phyloP scores from a whole-genome alignment of 2,797 vertebrate genomes.

The Hoplostethus atlanticus region DNA sequence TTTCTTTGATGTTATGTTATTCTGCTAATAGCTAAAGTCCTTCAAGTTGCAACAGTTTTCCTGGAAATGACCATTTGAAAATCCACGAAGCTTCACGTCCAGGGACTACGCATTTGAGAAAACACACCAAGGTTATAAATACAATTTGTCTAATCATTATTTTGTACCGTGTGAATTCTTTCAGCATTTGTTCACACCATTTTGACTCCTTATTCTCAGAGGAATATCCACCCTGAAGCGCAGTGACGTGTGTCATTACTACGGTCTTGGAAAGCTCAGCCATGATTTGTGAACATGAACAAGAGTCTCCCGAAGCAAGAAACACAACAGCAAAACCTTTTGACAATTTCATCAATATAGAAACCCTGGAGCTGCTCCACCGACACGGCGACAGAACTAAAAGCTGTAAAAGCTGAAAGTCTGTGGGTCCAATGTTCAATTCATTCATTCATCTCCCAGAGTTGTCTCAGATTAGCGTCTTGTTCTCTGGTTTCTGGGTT shows the following conservation, averaged over 20 bases:
- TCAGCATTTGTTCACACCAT: neutral
- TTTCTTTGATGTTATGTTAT: neutral
- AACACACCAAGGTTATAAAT: neutral
- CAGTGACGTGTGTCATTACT: too few relatives aligned
- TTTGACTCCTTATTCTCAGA: neutral
- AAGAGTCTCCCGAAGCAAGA: too few relatives aligned
- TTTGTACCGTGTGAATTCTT: neutral
- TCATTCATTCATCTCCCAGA: too few relatives aligned
- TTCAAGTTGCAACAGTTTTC: neutral
- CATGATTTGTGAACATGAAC: too few relatives aligned
- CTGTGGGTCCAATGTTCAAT: too few relatives aligned
- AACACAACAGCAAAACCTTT: neutral
- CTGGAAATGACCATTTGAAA: neutral
- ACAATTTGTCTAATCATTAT: slow-evolving; percentile 1
- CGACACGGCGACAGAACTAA: neutral
- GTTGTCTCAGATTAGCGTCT: too few relatives aligned
- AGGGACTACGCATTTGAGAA: neutral
- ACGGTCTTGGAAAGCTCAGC: too few relatives aligned
- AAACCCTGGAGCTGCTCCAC: neutral
- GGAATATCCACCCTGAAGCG: too few relatives aligned
- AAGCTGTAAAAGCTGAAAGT: too few relatives aligned
- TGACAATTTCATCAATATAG: too few relatives aligned
- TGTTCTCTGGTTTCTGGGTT: too few relatives aligned
- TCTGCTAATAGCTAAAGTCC: neutral
- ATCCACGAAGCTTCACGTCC: neutral